These are phyloP conservation scores for Scaptomyza cyrtandrae DNA, from an alignment of 2,888 invertebrate genomes.

Conservation along the genomic window DNA sequence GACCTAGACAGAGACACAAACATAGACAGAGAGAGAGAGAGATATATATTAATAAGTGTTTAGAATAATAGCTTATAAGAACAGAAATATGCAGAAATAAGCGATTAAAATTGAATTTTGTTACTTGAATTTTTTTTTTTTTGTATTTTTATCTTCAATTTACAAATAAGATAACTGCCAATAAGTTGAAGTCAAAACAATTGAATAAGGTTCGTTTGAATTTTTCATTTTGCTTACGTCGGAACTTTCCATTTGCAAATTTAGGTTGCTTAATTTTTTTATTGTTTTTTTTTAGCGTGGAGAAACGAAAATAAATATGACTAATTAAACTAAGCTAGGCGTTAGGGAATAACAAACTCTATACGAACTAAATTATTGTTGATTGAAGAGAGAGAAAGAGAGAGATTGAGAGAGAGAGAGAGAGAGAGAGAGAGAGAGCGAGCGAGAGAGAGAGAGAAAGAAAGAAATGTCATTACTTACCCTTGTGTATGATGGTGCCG, in stretches of 20 bases:
- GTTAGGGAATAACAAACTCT: constrained; percentile 5
- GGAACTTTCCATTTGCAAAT: constrained; percentile 13
- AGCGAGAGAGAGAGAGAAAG: too few relatives aligned
- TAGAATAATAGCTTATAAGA: background rate
- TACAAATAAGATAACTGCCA: background rate
- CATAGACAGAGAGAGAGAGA: background rate
- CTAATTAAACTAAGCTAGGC: constrained; percentile 12
- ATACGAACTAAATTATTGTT: background rate
- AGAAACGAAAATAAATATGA: constrained; percentile 9
- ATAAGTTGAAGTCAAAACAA: constrained; percentile 1
- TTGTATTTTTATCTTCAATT: background rate
- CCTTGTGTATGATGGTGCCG: constrained; percentile 84
- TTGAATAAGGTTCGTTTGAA: background rate
- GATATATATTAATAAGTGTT: background rate
- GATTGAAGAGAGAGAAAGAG: background rate
- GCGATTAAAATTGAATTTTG: constrained; percentile 2
- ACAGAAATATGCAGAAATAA: background rate
- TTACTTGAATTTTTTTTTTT: background rate
- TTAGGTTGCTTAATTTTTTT: background rate
- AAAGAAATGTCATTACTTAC: constrained; percentile 51
- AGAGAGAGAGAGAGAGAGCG: too few relatives aligned
- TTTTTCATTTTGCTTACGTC: constrained; percentile 13
- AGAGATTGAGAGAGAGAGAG: too few relatives aligned
- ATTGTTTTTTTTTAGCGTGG: constrained; percentile 4
- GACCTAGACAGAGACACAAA: constrained; percentile 86